Evolutionary conservation across 2,113 vertebrate genomes (phyloP).

Genomic region (Phylloscopus trochiloides): DNA sequence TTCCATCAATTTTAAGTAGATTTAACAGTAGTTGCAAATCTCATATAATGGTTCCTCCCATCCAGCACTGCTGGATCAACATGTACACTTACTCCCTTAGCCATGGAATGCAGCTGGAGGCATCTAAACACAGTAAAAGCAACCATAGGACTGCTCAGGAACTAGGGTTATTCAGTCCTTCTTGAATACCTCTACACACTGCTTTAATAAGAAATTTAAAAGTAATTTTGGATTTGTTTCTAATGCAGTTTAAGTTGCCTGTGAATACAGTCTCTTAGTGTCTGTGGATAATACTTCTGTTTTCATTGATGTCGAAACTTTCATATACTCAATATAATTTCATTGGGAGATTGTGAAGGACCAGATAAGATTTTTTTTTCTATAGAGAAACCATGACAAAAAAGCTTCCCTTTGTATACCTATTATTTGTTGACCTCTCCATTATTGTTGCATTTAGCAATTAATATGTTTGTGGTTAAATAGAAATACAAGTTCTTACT

Average conservation of each 20-base stretch:
- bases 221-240: not conserved
- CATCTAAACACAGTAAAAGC: not conserved
- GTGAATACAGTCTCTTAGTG: not conserved
- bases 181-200: too few species aligned
- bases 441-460: not conserved
- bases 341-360: not conserved
- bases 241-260: not conserved
- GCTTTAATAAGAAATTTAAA: not conserved
- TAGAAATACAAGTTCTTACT: not conserved
- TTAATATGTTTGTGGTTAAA: not conserved
- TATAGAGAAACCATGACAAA: fast-evolving
- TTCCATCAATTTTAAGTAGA: not conserved
- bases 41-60: not conserved
- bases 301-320: not conserved
- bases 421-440: not conserved
- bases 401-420: not conserved
- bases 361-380: not conserved
- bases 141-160: not conserved
- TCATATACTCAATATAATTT: not conserved
- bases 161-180: not conserved
- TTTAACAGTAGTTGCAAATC: not conserved
- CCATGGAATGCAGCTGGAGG: not conserved
- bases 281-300: not conserved
- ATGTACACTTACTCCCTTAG: fast-evolving
- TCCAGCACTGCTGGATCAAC: not conserved